Evolutionary conservation across 2,888 invertebrate species (phyloP), one percentile per base, ranked within the genome.

Genomic region (Cosmopolites sordidus): DNA sequence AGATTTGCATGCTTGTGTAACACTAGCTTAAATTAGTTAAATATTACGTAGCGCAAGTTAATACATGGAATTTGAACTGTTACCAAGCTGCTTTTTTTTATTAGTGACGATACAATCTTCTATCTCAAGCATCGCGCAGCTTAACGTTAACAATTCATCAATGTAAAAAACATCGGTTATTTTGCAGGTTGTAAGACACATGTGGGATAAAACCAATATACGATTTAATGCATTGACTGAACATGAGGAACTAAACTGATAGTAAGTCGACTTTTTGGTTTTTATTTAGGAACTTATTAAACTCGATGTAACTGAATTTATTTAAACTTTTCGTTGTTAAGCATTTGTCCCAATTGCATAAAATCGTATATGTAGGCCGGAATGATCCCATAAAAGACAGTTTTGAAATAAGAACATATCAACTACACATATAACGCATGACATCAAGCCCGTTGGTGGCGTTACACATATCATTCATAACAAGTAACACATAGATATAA

Each of bases 291-390:
- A 33, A 33, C 33, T 33, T 11, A 33, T 11, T 4, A n/a, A 33
- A 33, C 11, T 33, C 33, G 33, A 33, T 33, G 33, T 33, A 9
- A 33, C 5, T 27, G 6, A 27, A 27, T 9, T 33, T 33, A 33
- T 11, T n/a, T 33, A 33, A 33, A 33, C 33, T 9, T 33, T 33
- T 33, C 33, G 33, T 33, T 33, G 33, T 33, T 33, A 33, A 33
- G 12, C 12, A 12, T 11, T 33, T 33, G 3, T n/a, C 33, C n/a
- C 12, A 33, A 33, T 6, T 11, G 12, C 33, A 33, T 33, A 12
- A 33, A 33, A 33, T 33, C 33, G n/a, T 33, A 33, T 33, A 33
- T 33, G 3, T 33, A 33, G 33, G 12, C n/a, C 11, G n/a, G 11
- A 33, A 4, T 33, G 33, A 33, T 33, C 33, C 33, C 33, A n/a